Conservation (phyloP, 2,797 vertebrate genomes). For the Danionella dracula region DNA sequence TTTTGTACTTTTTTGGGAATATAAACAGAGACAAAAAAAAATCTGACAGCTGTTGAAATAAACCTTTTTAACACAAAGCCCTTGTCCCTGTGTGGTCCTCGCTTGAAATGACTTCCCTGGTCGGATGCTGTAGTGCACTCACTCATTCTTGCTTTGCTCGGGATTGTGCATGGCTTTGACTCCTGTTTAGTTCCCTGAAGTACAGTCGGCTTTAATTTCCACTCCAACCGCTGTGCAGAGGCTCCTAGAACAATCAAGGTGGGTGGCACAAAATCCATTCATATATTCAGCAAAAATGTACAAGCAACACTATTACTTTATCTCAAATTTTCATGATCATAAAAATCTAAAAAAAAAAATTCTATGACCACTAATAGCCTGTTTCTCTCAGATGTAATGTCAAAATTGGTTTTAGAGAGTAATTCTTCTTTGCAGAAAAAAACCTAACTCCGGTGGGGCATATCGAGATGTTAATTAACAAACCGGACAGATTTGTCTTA, state of each 20-base stretch:
- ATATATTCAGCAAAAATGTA: no score
- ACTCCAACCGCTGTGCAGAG: not conserved
- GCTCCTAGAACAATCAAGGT: not conserved
- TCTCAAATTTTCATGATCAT: no score
- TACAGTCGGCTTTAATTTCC: not conserved
- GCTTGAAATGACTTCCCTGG: slow-evolving; percentile 21
- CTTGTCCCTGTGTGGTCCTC: slow-evolving; percentile 57
- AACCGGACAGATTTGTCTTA: no score
- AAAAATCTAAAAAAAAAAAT: no score
- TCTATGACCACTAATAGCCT: no score
- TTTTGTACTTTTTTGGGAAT: slow-evolving; percentile 96
- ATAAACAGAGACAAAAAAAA: slow-evolving; percentile 68
- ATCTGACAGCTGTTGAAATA: slow-evolving; percentile 87
- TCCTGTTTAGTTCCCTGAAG: not conserved
- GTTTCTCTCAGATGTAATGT: no score
- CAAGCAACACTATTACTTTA: no score
- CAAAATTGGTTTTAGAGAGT: no score
- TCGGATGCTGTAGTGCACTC: not conserved
- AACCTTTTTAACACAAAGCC: slow-evolving; percentile 83
- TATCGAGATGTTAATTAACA: no score
- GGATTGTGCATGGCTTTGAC: slow-evolving; percentile 5
- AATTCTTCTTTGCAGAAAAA: no score
- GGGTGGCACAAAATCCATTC: not conserved
- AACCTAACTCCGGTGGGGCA: no score
- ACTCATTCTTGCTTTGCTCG: not conserved